Percentiles rank a stretch among this genome's conserved stretches.
These are phyloP conservation scores for Papilio dardanus DNA, from an alignment of 1,140 invertebrate genomes.

Conservation along the genomic window DNA sequence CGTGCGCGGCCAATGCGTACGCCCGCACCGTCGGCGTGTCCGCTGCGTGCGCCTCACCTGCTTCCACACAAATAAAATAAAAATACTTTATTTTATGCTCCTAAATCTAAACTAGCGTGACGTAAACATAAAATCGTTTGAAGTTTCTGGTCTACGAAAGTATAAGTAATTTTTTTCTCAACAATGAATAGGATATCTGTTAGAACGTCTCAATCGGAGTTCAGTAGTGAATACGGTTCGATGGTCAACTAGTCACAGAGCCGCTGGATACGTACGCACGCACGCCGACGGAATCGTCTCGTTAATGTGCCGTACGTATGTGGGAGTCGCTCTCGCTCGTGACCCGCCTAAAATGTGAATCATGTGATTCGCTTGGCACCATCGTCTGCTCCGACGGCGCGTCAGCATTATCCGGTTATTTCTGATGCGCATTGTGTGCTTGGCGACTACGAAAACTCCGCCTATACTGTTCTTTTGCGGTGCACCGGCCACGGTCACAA, in stretches of 20 bases:
- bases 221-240: not conserved
- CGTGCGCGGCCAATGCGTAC: not conserved
- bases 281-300: slow-evolving; percentile 23
- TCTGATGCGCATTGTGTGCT: slow-evolving; percentile 46
- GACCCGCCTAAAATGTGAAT: slow-evolving; percentile 69
- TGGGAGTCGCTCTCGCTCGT: slow-evolving; percentile 67
- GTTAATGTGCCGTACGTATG: slow-evolving; percentile 35
- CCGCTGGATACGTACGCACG: slow-evolving; percentile 29
- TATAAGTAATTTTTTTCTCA: not conserved
- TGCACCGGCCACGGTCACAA: not conserved
- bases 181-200: slow-evolving; percentile 9
- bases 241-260: not conserved
- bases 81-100: not conserved
- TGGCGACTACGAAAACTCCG: slow-evolving; percentile 23
- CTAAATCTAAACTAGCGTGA: not conserved
- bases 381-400: slow-evolving; percentile 60
- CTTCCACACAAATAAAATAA: not conserved
- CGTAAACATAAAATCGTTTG: not conserved
- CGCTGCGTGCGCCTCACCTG: not conserved
- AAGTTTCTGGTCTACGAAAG: not conserved
- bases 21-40: not conserved
- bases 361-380: slow-evolving; percentile 70
- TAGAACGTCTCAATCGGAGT: slow-evolving; percentile 1
- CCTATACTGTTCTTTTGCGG: not conserved
- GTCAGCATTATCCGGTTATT: slow-evolving; percentile 66